Evolutionary conservation across 2,888 invertebrate genomes (phyloP), one percentile per base, ranked within the genome.

Genomic region (Iphiclides podalirius): DNA sequence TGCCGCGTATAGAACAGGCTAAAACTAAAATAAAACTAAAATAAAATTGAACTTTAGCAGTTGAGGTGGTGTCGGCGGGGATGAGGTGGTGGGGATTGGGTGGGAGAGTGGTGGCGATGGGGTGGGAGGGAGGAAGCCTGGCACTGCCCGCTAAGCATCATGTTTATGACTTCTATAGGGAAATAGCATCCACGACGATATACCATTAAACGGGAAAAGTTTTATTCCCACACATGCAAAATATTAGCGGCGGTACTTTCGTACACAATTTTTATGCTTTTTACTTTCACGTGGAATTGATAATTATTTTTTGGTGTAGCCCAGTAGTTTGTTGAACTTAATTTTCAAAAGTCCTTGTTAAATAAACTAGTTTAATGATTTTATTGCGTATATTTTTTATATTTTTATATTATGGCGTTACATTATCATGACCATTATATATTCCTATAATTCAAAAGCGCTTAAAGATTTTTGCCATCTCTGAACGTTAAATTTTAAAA

Each of bases 151-250:
- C 71, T 75, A 72, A 80, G 74, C 73, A 64, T 64, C 66, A 71
- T 84, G 79, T 86, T 86, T 87, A 87, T 79, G 81, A 81, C 81
- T 85, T 79, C 87, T 85, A 82, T 85, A 84, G 86, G 87, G 86
- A 87, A 87, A 87, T 87, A 85, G 75, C 64, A 64, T 63, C 63
- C 66, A 53, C 64, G 64, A 63, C 77, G 66, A 70, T 75, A 75
- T 77, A 68, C 66, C 69, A 67, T 70, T 80, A 78, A 80, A 85
- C 81, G 81, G 80, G 79, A 79, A 86, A 86, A 85, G 74, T 87
- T 87, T 83, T 78, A 81, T 78, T 77, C 72, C 61, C 74, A 75
- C 75, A 79, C 75, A 79, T 75, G 70, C 62, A 64, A 61, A 57
- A 68, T 77, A 82, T 80, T 81, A 82, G 50, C 31, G 35, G 31